Evolutionary conservation across 2,888 invertebrate species (phyloP), one percentile per base, ranked within the genome.

Genomic region (Capitulum mitella): DNA sequence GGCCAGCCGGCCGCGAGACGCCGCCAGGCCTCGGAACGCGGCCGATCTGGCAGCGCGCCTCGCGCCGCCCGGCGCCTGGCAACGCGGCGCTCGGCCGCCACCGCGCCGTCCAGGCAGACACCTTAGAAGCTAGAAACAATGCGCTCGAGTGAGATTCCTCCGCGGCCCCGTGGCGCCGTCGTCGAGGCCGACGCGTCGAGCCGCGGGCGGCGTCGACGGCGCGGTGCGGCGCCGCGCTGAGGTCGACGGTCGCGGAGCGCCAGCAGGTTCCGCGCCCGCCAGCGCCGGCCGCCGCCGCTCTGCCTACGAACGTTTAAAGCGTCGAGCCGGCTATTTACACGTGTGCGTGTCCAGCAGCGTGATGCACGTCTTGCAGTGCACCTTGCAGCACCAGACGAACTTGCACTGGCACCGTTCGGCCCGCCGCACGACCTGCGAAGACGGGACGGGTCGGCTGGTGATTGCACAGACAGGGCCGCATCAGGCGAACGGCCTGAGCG

Each of bases 351-450:
- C 86, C 61, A 86, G 84, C 82, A 85, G 84, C 64, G 85, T 86
- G 82, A 86, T 85, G 82, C 87, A 87, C 54, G 85, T 85, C 82
- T 86, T 86, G 83, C 87, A 87, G 81, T 85, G 85, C 77, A 87
- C 87, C 81, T 85, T 84, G 83, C 87, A 87, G 83, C 87, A 87
- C 86, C 86, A 87, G 80, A 86, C 84, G 82, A 87, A 87, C 81
- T 86, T 86, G 84, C 87, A 87, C 80, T 85, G 84, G 82, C 87
- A 87, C 76, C 86, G 83, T 82, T 87, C 86, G 78, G 85, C 84
- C 80, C 85, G 84, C 81, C 85, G 85, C 81, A 86, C 85, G 80
- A 86, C 86, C 85, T 86, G 84, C 14, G 81, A n/a, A 46, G 14
- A 37, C 16, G 40, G 29, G 29, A 51, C 14, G 40, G 10, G 32